These are phyloP conservation scores for Pogonomyrmex barbatus DNA, from an alignment of 1,140 invertebrate genomes.

Conservation along the genomic window DNA sequence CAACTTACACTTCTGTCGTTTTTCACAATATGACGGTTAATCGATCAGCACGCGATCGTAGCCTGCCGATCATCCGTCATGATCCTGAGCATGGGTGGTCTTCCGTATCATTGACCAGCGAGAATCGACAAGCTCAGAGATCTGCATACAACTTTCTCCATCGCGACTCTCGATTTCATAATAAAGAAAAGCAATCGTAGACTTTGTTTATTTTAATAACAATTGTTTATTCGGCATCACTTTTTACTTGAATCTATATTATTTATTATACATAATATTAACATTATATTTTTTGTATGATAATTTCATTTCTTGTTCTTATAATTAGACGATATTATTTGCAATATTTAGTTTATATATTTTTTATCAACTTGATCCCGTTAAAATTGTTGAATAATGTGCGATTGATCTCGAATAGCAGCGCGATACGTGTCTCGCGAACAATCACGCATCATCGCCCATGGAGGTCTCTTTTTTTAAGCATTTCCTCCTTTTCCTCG, in stretches of 20 bases:
- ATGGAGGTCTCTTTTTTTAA: neutral
- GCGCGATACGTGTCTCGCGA: slow-evolving; percentile 4
- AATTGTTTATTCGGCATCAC: neutral
- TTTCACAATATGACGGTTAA: slow-evolving; percentile 12
- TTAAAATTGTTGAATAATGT: neutral
- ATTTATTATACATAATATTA: neutral
- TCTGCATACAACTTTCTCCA: neutral
- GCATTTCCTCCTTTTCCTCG: slow-evolving; percentile 19
- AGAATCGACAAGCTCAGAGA: slow-evolving; percentile 22
- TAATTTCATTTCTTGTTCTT: too few relatives aligned
- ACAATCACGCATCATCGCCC: slow-evolving; percentile 8
- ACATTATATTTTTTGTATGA: neutral
- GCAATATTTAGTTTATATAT: neutral
- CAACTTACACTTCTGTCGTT: neutral
- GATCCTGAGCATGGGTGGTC: slow-evolving; percentile 29
- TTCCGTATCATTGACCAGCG: neutral
- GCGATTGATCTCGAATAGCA: slow-evolving; percentile 38
- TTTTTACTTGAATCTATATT: neutral
- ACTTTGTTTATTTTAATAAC: neutral
- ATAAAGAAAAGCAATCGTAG: neutral
- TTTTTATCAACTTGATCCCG: neutral
- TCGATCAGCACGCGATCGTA: slow-evolving; percentile 23
- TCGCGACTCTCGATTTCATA: neutral
- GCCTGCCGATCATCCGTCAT: slow-evolving; percentile 37
- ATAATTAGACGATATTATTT: neutral